phyloP scores from a whole-genome alignment of 2,797 vertebrate species.

The Aselliscus stoliczkanus region DNA sequence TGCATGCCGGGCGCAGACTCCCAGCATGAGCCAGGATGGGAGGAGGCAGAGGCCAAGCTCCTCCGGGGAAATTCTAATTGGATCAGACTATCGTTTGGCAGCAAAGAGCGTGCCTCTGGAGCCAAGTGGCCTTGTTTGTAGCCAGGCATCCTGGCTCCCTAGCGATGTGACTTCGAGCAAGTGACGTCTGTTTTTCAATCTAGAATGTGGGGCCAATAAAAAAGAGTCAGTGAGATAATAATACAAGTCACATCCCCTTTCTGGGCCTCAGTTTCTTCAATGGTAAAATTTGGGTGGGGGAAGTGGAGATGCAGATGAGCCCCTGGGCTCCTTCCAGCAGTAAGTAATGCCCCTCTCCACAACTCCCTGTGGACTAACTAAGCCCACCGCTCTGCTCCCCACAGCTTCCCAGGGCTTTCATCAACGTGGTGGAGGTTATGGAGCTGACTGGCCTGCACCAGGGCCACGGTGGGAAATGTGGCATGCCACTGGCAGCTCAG shows the following conservation, averaged over 20 bases:
- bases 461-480: slow-evolving; percentile 80
- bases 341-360: background rate
- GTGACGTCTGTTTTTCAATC: background rate
- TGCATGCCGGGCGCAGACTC: background rate
- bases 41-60: background rate
- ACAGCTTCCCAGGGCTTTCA: slow-evolving; percentile 90
- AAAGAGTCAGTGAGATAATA: background rate
- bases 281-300: background rate
- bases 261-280: background rate
- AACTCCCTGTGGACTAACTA: background rate
- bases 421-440: slow-evolving; percentile 89
- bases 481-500: slow-evolving; percentile 79
- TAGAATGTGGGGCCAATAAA: background rate
- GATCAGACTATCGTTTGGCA: background rate
- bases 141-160: background rate
- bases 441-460: slow-evolving; percentile 86
- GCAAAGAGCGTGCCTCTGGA: background rate
- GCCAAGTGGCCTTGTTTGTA: background rate
- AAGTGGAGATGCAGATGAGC: background rate
- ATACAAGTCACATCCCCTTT: background rate
- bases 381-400: slow-evolving; percentile 48
- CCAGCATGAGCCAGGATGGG: accelerated
- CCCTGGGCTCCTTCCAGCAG: background rate
- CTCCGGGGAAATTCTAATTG: background rate
- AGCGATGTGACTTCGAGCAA: background rate